phyloP scores from a whole-genome alignment of 2,888 invertebrate genomes.

The Orthonychiurus folsomi region DNA sequence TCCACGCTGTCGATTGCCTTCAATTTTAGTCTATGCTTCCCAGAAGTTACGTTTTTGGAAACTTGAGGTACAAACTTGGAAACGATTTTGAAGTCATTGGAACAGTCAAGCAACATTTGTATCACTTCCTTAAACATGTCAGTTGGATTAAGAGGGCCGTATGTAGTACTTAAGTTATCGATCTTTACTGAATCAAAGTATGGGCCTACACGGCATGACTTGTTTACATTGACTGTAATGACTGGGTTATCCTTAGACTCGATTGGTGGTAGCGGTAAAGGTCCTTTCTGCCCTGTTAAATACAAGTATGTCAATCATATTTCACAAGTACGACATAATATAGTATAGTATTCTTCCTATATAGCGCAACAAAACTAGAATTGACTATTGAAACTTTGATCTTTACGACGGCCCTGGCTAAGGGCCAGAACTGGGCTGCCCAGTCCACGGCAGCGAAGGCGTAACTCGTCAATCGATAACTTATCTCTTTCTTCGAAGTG shows the following conservation, averaged over 20 bases:
- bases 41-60: neutral
- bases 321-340: too few relatives aligned
- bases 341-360: too few relatives aligned
- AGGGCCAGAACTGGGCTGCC: too few relatives aligned
- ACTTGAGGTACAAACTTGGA: slow-evolving; percentile 5
- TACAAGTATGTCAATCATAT: too few relatives aligned
- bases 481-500: too few relatives aligned
- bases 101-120: slow-evolving; percentile 3
- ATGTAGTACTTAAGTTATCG: slow-evolving; percentile 8
- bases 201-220: slow-evolving; percentile 6
- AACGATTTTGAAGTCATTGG: slow-evolving; percentile 8
- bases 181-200: slow-evolving; percentile 2
- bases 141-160: slow-evolving; percentile 8
- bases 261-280: neutral
- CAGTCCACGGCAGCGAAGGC: too few relatives aligned
- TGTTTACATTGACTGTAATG: slow-evolving; percentile 10
- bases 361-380: too few relatives aligned
- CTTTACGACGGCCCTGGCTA: too few relatives aligned
- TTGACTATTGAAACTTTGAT: too few relatives aligned
- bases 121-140: slow-evolving; percentile 2
- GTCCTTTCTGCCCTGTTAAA: slow-evolving; percentile 13
- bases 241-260: neutral
- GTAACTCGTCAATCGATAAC: too few relatives aligned
- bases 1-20: neutral
- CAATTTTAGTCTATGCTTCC: slow-evolving; percentile 10